A percentile compares a stretch with the other conserved stretches of the same genome.
phyloP scores from a whole-genome alignment of 2,113 vertebrate species.

The Felis chaus region DNA sequence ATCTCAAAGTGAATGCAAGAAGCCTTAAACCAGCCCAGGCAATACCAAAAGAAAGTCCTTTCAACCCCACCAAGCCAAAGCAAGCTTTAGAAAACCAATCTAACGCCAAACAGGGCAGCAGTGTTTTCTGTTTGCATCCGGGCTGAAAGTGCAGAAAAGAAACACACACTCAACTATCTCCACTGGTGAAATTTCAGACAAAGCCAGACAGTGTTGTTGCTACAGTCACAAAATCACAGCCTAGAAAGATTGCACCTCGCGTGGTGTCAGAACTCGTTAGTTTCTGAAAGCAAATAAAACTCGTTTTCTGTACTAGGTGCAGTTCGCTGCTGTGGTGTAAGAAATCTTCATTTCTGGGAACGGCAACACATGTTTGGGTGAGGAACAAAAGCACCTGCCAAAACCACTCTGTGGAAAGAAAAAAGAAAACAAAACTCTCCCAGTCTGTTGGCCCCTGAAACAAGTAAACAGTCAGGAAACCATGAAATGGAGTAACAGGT shows the following conservation, averaged over 20 bases:
- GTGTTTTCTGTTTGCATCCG: background rate
- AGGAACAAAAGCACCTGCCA: conserved; percentile 69
- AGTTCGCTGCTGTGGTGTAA: background rate
- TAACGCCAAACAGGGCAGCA: background rate
- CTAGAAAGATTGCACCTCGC: background rate
- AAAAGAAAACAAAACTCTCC: background rate
- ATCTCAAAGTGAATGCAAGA: background rate
- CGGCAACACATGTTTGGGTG: background rate
- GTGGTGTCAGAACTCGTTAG: background rate
- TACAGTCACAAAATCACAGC: background rate
- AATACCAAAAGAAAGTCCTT: background rate
- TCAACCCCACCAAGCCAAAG: background rate
- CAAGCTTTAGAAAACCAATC: background rate
- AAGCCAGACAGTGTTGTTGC: background rate
- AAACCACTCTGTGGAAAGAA: conserved; percentile 25
- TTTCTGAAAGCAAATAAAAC: conserved; percentile 36
- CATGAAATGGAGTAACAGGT: background rate
- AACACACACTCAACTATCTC: background rate
- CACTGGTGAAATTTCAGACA: background rate
- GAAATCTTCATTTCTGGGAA: conserved; percentile 56
- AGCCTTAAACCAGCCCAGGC: background rate
- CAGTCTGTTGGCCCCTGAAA: background rate
- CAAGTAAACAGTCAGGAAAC: conserved; percentile 44
- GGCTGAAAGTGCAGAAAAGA: conserved; percentile 27
- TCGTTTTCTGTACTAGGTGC: background rate